Evolutionary conservation across 2,888 invertebrate species (phyloP), one percentile per base, ranked within the genome.

Genomic region (Pedicia rivosa): DNA sequence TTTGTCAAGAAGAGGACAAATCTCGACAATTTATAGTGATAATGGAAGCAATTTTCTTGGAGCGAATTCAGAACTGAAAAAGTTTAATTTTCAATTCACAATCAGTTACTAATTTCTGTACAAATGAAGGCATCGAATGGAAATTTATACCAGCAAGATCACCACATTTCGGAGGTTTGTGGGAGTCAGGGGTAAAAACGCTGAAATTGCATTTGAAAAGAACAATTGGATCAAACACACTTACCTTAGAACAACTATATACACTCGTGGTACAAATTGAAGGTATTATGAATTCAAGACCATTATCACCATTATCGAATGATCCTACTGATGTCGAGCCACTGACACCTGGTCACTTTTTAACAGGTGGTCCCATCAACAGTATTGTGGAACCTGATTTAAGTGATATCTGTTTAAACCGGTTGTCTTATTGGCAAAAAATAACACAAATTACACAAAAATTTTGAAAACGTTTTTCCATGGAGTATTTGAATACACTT

Each of bases 91-190:
- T n/a, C n/a, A n/a, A n/a, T n/a, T n/a, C n/a, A n/a, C n/a, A n/a
- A n/a, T n/a, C n/a, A n/a, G n/a, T n/a, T n/a, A n/a, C n/a, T n/a
- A n/a, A n/a, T n/a, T n/a, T 6, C 4, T 25, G n/a, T 16, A 19
- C 38, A 15, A 20, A 7, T 9, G 32, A 40, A 10, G 15, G 15
- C 16, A 17, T 31, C 6, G 9, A 37, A 1, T 54, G 53, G 52
- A 41, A 49, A 19, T 56, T 53, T 26, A 50, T 44, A 29, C 50
- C 52, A 5, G 48, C 52, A 5, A 28, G 33, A 10, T 40, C 50
- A 7, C 48, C 51, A 2, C 49, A 54, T 40, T 50, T 48, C 33
- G 50, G 52, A 6, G 52, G 51, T 5, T 24, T 52, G 4, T 51
- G 49, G 48, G 53, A 54, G 38, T 43, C 47, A 3, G 47, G 43